Conservation (phyloP, 2,888 invertebrate species). For the Tryphoninae sp. region DNA sequence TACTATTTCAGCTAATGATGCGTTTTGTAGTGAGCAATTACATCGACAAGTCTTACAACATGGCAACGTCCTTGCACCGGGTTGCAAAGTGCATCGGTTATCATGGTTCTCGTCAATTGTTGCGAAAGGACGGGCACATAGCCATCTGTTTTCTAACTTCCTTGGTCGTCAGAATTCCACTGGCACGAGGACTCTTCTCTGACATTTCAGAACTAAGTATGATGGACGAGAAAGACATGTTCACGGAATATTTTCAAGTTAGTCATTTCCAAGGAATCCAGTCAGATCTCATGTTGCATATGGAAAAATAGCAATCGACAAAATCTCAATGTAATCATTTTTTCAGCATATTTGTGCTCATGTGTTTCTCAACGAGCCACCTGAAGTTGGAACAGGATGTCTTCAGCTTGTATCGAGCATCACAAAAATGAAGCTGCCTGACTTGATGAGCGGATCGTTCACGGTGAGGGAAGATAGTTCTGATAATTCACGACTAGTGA, state of each 20-base stretch:
- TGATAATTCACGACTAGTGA: not conserved
- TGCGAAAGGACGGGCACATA: conserved; percentile 87
- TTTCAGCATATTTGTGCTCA: conserved; percentile 89
- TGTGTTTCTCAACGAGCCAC: conserved; percentile 85
- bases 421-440: conserved; percentile 83
- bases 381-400: conserved; percentile 84
- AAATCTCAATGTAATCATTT: not conserved
- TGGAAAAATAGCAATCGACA: not conserved
- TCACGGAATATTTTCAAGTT: conserved; percentile 83
- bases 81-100: conserved; percentile 87
- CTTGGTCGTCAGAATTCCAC: conserved; percentile 83
- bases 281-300: conserved; percentile 8
- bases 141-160: conserved; percentile 86
- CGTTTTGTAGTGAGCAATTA: conserved; percentile 85
- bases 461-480: conserved; percentile 78
- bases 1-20: conserved; percentile 82
- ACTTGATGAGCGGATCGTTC: conserved; percentile 86
- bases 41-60: conserved; percentile 83
- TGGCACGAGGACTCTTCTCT: conserved; percentile 85
- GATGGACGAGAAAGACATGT: conserved; percentile 84
- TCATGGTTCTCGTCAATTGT: conserved; percentile 86
- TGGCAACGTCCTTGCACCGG: conserved; percentile 84
- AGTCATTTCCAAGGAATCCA: conserved; percentile 45
- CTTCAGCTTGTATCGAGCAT: conserved; percentile 85
- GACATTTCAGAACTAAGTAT: conserved; percentile 85